Base-by-base conservation (phyloP, 2,888 invertebrate species). In the Helicoverpa assulta region DNA sequence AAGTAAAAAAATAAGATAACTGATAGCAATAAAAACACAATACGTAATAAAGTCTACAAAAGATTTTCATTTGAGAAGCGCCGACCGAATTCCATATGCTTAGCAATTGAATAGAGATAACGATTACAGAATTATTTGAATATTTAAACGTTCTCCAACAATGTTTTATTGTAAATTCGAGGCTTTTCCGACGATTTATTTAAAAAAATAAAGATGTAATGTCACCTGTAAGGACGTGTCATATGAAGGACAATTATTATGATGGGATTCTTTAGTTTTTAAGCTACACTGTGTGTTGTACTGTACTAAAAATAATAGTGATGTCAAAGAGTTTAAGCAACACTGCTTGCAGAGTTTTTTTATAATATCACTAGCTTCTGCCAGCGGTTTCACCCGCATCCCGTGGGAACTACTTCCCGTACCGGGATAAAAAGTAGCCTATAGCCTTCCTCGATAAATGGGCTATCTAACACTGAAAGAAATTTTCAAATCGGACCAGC, bases 41-140 rank as follows among this genome's bases (percentile, higher is more conserved):
- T 26, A 86, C 82, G 75, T 85, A 87, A 84, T 86, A 68, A 16
- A 29, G 19, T 3, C 60, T 33, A 33, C n/a, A 51, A 66, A 85
- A 84, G 86, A 81, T 86, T 86, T 85, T 83, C 84, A 83, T 86
- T 86, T 82, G 76, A 72, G 68, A 66, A 81, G 76, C 78, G 80
- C 78, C 80, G 75, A 65, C 57, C 51, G 80, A 76, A 83, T 83
- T 81, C 80, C 81, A 82, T 84, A 80, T 81, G 82, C 81, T 84
- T 81, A 72, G 76, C 82, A 72, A 80, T 82, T 83, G 83, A 84
- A 85, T 83, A 58, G 72, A 78, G 77, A 84, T 83, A 70, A 75
- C 68, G 63, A 69, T 47, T 19, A 29, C 19, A 51, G 47, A 58
- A 67, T 52, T 69, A 67, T 80, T 67, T 57, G 76, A 73, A 80